These are phyloP conservation scores for Cybosia mesomella DNA, from an alignment of 2,888 invertebrate species.

Conservation along the genomic window DNA sequence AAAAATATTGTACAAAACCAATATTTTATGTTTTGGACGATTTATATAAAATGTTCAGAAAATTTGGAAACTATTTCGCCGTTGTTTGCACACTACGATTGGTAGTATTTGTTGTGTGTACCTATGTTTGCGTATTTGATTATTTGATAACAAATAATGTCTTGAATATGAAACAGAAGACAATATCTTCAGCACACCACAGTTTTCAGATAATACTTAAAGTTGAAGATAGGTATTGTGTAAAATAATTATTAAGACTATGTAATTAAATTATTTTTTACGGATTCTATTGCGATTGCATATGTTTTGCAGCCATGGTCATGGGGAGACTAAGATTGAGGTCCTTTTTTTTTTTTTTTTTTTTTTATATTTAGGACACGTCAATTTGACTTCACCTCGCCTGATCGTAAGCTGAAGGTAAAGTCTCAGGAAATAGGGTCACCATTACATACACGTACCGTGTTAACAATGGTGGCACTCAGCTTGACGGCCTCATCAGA, in stretches of 20 bases:
- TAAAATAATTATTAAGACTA: neutral
- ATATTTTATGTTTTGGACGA: conserved; percentile 63
- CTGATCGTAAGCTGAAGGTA: too few relatives aligned
- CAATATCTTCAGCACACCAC: neutral
- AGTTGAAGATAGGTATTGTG: neutral
- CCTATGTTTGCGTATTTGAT: conserved; percentile 20
- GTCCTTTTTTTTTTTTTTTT: too few relatives aligned
- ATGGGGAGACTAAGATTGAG: neutral
- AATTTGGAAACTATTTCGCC: conserved; percentile 47
- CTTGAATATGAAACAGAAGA: conserved; percentile 28
- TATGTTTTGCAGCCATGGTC: neutral
- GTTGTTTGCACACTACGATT: conserved; percentile 27
- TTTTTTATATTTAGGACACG: too few relatives aligned
- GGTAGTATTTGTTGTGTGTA: conserved; percentile 35
- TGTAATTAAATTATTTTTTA: neutral
- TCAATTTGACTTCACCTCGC: too few relatives aligned
- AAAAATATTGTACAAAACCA: conserved; percentile 60
- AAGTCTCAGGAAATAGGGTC: too few relatives aligned
- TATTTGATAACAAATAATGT: conserved; percentile 45
- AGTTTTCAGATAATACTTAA: neutral
- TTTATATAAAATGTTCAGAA: conserved; percentile 55
- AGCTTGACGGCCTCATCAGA: too few relatives aligned
- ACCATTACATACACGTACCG: too few relatives aligned
- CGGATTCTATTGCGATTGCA: neutral
- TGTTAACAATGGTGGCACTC: too few relatives aligned